Conservation (phyloP, 2,797 vertebrate genomes). For the Sciaenops ocellatus region DNA sequence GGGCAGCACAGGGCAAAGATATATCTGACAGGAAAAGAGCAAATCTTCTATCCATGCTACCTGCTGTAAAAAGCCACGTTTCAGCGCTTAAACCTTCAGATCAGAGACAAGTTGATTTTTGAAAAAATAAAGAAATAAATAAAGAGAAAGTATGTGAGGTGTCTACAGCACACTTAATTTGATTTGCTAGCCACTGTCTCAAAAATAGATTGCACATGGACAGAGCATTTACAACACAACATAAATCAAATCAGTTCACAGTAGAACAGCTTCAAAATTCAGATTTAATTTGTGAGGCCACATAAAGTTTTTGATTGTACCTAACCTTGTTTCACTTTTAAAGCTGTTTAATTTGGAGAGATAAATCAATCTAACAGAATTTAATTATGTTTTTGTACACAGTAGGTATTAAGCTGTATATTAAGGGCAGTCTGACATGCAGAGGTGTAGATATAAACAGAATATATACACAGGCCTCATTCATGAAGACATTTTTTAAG, state of each 20-base stretch:
- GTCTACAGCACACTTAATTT: slow-evolving; percentile 39
- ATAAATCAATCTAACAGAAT: not conserved
- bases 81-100: slow-evolving; percentile 46
- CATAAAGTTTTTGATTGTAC: not conserved
- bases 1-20: slow-evolving; percentile 68
- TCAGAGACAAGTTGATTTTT: slow-evolving; percentile 48
- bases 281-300: not conserved
- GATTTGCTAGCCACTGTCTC: slow-evolving; percentile 48
- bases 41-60: slow-evolving; percentile 69
- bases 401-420: not conserved
- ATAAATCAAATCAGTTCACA: slow-evolving; percentile 27
- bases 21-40: slow-evolving; percentile 74
- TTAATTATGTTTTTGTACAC: not conserved
- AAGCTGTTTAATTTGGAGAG: not conserved
- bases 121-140: slow-evolving; percentile 41
- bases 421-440: not conserved
- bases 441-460: not conserved
- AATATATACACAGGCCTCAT: not conserved
- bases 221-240: slow-evolving; percentile 6
- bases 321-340: not conserved
- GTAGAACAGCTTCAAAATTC: slow-evolving; percentile 10
- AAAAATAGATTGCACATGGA: slow-evolving; percentile 45
- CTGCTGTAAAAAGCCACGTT: slow-evolving; percentile 67
- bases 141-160: slow-evolving; percentile 25
- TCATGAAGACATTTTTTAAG: not conserved